Evolutionary conservation across 2,888 invertebrate species (phyloP).

Genomic region (Poecilus cupreus): DNA sequence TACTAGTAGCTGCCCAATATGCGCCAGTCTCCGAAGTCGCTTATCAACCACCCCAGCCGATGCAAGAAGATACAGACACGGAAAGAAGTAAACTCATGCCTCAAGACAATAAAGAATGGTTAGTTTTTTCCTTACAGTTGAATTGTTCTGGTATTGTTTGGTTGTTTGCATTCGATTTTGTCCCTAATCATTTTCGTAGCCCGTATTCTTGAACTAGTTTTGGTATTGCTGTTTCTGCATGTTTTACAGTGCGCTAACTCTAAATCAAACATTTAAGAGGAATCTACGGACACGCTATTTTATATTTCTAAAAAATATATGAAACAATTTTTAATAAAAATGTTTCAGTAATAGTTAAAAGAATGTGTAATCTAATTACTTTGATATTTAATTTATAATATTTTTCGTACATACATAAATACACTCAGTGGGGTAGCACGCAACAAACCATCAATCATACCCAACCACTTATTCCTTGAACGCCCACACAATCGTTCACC

Average conservation of each 20-base stretch:
- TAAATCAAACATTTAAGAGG: no score
- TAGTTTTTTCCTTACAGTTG: slow-evolving; percentile 64
- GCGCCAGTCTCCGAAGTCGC: slow-evolving; percentile 83
- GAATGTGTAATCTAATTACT: no score
- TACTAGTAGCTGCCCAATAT: slow-evolving; percentile 84
- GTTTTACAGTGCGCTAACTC: not conserved
- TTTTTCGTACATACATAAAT: no score
- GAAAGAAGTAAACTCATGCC: slow-evolving; percentile 83
- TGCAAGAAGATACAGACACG: slow-evolving; percentile 75
- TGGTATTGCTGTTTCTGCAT: slow-evolving; percentile 27
- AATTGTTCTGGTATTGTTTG: slow-evolving; percentile 38
- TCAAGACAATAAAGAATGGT: slow-evolving; percentile 83
- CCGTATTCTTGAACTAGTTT: not conserved
- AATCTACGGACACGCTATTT: no score
- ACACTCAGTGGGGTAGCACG: no score
- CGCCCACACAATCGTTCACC: no score
- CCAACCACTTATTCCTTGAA: no score
- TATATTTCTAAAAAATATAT: no score
- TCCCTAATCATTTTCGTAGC: slow-evolving; percentile 2
- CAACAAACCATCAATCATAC: no score
- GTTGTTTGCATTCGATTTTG: slow-evolving; percentile 34
- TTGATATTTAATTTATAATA: no score
- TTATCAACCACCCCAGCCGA: slow-evolving; percentile 76
- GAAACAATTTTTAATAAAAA: no score
- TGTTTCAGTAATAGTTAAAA: no score